Evolutionary conservation across 1,140 invertebrate species (phyloP), one percentile per base, ranked within the genome.

Genomic region (Fopius arisanus): DNA sequence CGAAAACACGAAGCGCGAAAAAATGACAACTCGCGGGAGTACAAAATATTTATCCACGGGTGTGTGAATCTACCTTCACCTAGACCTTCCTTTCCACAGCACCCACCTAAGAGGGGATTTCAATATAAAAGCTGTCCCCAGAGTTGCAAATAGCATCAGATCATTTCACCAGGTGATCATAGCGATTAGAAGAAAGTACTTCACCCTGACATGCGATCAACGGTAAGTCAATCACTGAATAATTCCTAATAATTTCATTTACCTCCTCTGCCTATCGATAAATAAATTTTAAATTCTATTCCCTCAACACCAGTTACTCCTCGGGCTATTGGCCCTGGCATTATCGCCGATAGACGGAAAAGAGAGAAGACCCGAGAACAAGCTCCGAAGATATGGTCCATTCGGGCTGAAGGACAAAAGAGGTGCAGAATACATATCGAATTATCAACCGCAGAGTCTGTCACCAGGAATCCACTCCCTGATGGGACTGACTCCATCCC

Each of bases 81-180:
- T 88, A 88, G 87, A 88, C 87, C 86, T 88, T 86, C 87, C 86
- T 87, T 86, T 87, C 79, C 73, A 79, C 81, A 69, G 79, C 73
- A 72, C 78, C 81, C 68, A 79, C 72, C 6, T 21, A 75, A 87
- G 86, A 83, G 87, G 87, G 87, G 86, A 85, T 86, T 76, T 75
- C 75, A 73, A 84, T 88, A 88, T 88, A 88, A 87, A 87, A 84
- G 81, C 81, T 87, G 79, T 86, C 84, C 81, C 83, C 84, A 81
- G 74, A 79, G 66, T 80, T 84, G 82, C 84, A 78, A 84, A 84
- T 84, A 77, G 72, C 81, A 84, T 77, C 84, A 88, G 81, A 83
- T 79, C 83, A 70, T 43, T 54, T 70, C 51, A 41, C 33, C 37
- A 74, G 16, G 48, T 14, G 12, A 54, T 63, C 48, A 63, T 69